Conservation (phyloP, 2,888 invertebrate genomes). For the Oscheius sp. region DNA sequence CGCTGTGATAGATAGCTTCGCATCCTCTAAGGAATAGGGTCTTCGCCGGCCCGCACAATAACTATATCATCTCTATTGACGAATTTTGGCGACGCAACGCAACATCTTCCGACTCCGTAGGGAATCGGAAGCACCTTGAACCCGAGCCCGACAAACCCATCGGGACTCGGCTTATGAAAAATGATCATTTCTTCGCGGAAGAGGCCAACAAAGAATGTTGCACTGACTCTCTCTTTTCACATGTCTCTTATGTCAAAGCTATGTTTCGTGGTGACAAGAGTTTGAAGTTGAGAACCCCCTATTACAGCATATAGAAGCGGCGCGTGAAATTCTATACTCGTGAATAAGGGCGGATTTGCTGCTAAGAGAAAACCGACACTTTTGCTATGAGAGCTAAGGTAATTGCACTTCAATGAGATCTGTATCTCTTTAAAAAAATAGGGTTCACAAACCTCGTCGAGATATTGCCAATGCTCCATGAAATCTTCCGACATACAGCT, state of each 20-base stretch:
- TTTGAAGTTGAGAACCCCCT: conserved; percentile 27
- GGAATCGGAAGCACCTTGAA: conserved; percentile 21
- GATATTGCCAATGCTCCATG: conserved; percentile 63
- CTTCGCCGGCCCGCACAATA: conserved; percentile 29
- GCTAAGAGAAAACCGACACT: conserved; percentile 27
- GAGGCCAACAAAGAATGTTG: too few relatives aligned
- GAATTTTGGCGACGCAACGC: conserved; percentile 30
- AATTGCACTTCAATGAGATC: background rate
- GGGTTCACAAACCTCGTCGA: conserved; percentile 65
- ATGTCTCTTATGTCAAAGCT: background rate
- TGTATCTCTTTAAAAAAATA: background rate
- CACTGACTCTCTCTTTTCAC: background rate
- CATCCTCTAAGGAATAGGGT: conserved; percentile 27
- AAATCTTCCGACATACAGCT: conserved; percentile 69
- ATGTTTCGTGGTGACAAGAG: conserved; percentile 24
- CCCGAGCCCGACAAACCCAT: conserved; percentile 15
- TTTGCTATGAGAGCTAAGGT: conserved; percentile 16
- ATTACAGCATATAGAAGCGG: conserved; percentile 31
- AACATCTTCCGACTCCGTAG: conserved; percentile 24
- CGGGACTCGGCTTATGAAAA: conserved; percentile 6
- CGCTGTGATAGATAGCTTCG: conserved; percentile 27
- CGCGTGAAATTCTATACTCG: conserved; percentile 29
- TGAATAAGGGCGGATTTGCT: conserved; percentile 28
- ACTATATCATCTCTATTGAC: conserved; percentile 35
- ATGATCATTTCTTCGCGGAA: background rate